Percentiles rank a stretch among this genome's conserved stretches.
Conservation (phyloP, 2,797 vertebrate genomes). For the Enteromius radiatus region DNA sequence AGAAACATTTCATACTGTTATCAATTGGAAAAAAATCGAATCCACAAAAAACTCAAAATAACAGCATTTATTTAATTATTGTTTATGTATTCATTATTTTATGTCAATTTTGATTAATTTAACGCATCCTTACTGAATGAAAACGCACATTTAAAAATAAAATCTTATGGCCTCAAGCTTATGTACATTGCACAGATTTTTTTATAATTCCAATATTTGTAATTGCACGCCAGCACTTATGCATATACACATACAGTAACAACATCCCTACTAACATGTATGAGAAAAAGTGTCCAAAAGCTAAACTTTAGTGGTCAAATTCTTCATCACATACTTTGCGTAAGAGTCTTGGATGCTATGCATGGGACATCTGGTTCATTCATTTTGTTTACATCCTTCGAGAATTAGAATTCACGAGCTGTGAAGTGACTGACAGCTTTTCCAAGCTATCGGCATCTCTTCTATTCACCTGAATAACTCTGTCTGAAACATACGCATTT, state of each 20-base stretch:
- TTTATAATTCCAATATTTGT: not conserved
- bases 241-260: no score
- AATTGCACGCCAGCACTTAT: not conserved
- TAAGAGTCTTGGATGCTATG: not conserved
- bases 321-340: not conserved
- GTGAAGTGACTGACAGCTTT: not conserved
- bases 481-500: not conserved
- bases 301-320: not conserved
- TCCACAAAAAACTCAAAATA: not conserved
- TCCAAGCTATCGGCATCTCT: not conserved
- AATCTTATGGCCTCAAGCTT: not conserved
- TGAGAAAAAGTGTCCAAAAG: not conserved
- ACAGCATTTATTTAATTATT: not conserved
- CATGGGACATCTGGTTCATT: not conserved
- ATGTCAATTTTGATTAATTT: not conserved
- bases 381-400: constrained; percentile 4
- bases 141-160: not conserved
- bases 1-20: no score
- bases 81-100: no score
- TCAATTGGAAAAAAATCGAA: no score
- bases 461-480: not conserved
- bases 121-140: not conserved
- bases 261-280: not conserved
- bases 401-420: not conserved
- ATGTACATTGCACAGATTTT: not conserved